Conservation (phyloP, 2,113 vertebrate species). For the Uria lomvia region DNA sequence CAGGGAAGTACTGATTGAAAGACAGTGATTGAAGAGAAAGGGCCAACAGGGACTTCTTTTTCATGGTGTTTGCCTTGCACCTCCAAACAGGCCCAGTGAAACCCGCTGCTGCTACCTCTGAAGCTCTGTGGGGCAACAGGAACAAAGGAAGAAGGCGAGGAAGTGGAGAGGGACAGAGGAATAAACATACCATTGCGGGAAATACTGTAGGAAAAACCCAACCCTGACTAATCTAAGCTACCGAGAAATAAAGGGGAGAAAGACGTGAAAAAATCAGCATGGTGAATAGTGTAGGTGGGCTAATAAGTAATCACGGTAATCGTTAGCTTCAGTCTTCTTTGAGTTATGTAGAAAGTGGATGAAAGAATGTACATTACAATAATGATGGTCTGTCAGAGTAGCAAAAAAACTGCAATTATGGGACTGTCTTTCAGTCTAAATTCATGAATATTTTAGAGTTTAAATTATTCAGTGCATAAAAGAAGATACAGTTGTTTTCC, state of each 20-base stretch:
- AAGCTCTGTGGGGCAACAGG: background rate
- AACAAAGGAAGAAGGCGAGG: fast-evolving
- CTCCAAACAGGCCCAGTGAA: background rate
- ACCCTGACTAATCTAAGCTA: background rate
- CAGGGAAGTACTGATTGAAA: background rate
- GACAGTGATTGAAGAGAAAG: background rate
- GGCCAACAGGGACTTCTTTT: background rate
- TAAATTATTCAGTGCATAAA: background rate
- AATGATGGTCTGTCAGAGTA: background rate
- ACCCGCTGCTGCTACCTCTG: background rate
- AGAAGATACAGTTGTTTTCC: background rate
- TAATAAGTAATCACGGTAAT: background rate
- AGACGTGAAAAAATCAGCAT: fast-evolving
- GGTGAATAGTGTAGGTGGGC: background rate
- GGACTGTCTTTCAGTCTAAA: background rate
- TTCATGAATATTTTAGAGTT: background rate
- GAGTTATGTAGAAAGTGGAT: background rate
- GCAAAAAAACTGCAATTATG: background rate
- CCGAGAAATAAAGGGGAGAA: background rate
- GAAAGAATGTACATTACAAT: background rate
- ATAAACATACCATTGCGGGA: background rate
- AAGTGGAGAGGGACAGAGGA: background rate
- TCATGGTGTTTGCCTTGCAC: background rate
- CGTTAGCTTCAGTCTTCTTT: background rate
- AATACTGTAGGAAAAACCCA: background rate